These are phyloP conservation scores for Pyrgilauda ruficollis DNA, from an alignment of 2,113 vertebrate species.

Conservation along the genomic window DNA sequence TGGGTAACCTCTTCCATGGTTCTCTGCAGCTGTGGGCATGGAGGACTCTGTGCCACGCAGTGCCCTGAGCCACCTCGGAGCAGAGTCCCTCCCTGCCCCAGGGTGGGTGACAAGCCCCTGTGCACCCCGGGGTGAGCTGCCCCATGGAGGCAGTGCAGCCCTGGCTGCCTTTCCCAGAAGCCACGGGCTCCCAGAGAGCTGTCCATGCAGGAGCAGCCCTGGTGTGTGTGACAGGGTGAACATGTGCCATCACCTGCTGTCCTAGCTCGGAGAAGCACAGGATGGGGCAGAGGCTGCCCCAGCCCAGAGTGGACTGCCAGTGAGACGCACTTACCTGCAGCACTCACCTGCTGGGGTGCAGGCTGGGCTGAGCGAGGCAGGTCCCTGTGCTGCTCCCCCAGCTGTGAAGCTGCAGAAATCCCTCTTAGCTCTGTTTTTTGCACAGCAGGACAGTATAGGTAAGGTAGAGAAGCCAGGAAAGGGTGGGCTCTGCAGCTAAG, in stretches of 20 bases:
- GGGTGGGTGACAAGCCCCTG: not conserved
- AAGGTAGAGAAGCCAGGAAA: not conserved
- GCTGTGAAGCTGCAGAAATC: not conserved
- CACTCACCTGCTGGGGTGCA: not conserved
- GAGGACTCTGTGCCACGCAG: not conserved
- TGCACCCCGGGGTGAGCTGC: not conserved
- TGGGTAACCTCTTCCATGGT: not conserved
- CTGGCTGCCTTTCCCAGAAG: not conserved
- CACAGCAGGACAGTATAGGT: not conserved
- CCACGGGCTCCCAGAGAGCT: accelerated
- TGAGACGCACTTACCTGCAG: not conserved
- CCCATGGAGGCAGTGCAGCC: not conserved
- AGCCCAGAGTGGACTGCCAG: too few species aligned
- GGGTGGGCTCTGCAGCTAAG: accelerated
- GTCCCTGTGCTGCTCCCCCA: not conserved
- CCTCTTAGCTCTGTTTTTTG: not conserved
- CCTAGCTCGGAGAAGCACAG: accelerated
- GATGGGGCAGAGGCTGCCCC: not conserved
- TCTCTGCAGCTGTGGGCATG: not conserved
- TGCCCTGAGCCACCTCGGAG: accelerated
- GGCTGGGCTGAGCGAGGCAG: not conserved
- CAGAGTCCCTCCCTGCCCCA: not conserved
- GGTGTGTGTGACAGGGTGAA: accelerated
- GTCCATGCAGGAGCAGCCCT: accelerated
- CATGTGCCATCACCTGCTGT: not conserved